Percentiles rank a stretch among this genome's conserved stretches.
Conservation (phyloP, 2,113 vertebrate species). For the zebrafish (Danio rerio) region DNA sequence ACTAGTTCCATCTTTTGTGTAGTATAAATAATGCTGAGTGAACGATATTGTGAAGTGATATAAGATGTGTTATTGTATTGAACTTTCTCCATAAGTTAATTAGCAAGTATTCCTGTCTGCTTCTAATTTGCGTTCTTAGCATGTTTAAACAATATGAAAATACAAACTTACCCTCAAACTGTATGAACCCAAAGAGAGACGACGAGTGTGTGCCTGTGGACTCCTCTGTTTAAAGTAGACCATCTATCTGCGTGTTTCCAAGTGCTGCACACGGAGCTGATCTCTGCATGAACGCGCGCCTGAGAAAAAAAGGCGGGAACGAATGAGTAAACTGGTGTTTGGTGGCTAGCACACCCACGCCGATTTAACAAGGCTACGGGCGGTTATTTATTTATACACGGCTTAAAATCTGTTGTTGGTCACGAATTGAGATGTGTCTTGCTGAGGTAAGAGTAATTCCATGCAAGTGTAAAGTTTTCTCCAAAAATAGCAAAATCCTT, state of each 20-base stretch:
- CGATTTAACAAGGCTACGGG: not conserved
- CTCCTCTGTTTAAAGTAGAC: not conserved
- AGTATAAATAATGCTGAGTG: not conserved
- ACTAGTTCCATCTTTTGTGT: not conserved
- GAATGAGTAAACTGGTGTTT: not conserved
- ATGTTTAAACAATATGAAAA: not conserved
- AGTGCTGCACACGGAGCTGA: not conserved
- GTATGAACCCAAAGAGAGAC: not conserved
- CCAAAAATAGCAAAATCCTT: too few species aligned
- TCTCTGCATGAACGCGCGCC: not conserved
- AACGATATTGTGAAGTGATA: not conserved
- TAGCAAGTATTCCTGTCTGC: not conserved
- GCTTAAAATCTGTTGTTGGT: not conserved
- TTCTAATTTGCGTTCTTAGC: not conserved
- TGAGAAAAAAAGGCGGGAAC: not conserved
- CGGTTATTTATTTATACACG: not conserved
- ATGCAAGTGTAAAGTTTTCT: too few species aligned
- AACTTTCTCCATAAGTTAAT: not conserved
- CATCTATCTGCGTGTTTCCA: not conserved
- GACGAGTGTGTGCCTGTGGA: not conserved
- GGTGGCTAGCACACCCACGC: not conserved
- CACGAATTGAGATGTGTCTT: not conserved
- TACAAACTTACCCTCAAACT: constrained; percentile 5
- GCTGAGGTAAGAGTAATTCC: not conserved
- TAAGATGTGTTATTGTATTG: not conserved